Evolutionary conservation across 2,797 vertebrate species (phyloP).

Genomic region (Girardinus metallicus): DNA sequence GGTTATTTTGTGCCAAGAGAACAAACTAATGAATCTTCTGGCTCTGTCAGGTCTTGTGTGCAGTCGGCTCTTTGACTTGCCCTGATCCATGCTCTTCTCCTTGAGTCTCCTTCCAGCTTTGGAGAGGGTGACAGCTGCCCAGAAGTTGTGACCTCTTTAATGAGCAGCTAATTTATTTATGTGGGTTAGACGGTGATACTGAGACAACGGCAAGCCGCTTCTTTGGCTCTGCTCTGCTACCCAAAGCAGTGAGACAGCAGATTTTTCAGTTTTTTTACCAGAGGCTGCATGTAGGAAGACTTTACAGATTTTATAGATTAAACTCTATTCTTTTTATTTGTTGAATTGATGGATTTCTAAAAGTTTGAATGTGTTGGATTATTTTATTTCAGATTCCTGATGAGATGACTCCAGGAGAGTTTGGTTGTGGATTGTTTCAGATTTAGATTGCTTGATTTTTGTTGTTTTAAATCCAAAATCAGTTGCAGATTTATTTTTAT

Average conservation of each 20-base stretch:
- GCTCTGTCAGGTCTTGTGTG: slow-evolving; percentile 8
- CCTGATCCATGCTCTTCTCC: slow-evolving; percentile 37
- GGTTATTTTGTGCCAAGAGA: neutral
- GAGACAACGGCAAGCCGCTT: slow-evolving; percentile 11
- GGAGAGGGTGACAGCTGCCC: slow-evolving; percentile 13
- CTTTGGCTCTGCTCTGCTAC: slow-evolving; percentile 15
- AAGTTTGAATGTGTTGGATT: neutral
- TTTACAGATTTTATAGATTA: neutral
- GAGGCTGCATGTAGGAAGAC: slow-evolving; percentile 30
- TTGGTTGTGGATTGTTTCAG: neutral
- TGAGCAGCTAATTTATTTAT: slow-evolving; percentile 54
- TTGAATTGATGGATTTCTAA: neutral
- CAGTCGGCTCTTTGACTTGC: slow-evolving; percentile 16
- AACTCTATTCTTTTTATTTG: neutral
- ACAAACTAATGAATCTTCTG: neutral
- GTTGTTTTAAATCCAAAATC: neutral
- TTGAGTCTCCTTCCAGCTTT: slow-evolving; percentile 19
- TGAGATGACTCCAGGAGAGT: neutral
- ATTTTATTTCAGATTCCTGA: neutral
- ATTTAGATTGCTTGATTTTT: neutral
- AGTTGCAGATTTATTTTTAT: neutral
- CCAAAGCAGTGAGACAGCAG: slow-evolving; percentile 41
- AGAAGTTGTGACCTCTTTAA: slow-evolving; percentile 52
- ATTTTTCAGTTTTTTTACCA: slow-evolving; percentile 29
- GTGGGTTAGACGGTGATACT: slow-evolving; percentile 31